Base-by-base conservation (phyloP, 2,113 vertebrate species). In the Notarius quadriscutis region DNA sequence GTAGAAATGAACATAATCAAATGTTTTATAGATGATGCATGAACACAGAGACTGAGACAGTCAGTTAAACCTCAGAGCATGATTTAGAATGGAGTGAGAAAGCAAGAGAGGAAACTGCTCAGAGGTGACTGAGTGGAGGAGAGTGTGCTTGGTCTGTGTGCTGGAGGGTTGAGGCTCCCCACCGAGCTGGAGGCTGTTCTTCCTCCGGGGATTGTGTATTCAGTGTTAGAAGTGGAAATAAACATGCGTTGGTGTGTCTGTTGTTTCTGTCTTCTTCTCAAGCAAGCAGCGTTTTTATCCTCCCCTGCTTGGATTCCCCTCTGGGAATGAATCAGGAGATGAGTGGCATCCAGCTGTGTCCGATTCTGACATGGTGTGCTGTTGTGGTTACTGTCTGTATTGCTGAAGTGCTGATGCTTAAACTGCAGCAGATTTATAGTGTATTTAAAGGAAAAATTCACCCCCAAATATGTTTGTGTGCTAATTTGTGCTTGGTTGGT, bases 331-430 rank as follows among this genome's bases (percentile, higher is more conserved):
- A 30, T 11, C 9, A 17, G 18, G 55, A 60, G 79, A 81, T 81
- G 79, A 81, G 27, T 60, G 1, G 30, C 79, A 27, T 81, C 55
- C 79, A 81, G 79, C 79, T 81, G 79, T 81, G 79, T 60, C 55
- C 27, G 17, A 7, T 60, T 58, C 12, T 80, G 20, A 27, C 55
- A 10, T 34, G 55, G 53, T 60, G 55, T 34, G n/a, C 18, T 57
- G 77, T 5, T 6, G 20, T 75, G 72, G 8, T 80, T 58, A 3
- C n/a, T 58, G 77, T 80, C 77, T 8, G 8, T 57, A 53, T 4
- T 18, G 77, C 77, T 80, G n/a, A 80, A 57, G 27, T 18, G 51
- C 53, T 80, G 53, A 80, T 1, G n/a, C 53, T 30, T 80, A 30
- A 57, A 80, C 12, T 30, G 53, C 18, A 60, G 17, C 1, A 0